phyloP scores from a whole-genome alignment of 2,113 vertebrate genomes.

The Scomber colias region DNA sequence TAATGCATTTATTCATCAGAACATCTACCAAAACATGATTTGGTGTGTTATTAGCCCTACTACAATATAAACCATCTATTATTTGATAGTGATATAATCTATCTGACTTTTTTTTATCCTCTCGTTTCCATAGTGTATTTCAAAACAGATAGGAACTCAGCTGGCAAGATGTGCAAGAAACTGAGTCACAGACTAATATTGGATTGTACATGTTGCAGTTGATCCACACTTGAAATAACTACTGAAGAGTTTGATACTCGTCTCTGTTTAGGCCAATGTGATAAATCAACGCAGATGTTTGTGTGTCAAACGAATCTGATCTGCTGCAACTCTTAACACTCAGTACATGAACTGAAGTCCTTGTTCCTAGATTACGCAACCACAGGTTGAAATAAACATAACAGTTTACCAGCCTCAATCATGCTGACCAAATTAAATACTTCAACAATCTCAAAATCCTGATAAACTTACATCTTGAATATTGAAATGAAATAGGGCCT shows the following conservation, averaged over 20 bases:
- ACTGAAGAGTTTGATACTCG: background rate
- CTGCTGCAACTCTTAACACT: conserved; percentile 10
- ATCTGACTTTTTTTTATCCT: background rate
- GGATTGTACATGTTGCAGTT: background rate
- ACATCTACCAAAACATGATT: background rate
- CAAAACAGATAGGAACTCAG: background rate
- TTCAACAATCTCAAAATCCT: background rate
- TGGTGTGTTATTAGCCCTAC: background rate
- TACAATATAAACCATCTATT: background rate
- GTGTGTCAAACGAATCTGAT: conserved; percentile 15
- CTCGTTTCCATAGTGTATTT: background rate
- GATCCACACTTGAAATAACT: background rate
- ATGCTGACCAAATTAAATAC: background rate
- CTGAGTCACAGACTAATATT: background rate
- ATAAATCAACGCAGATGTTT: conserved; percentile 2
- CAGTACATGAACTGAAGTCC: background rate
- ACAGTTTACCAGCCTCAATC: too few relatives aligned
- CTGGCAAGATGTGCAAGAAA: background rate
- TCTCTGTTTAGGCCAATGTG: conserved; percentile 3
- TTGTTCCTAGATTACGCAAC: too few relatives aligned
- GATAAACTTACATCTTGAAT: background rate
- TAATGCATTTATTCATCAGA: background rate
- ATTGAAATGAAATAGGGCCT: background rate
- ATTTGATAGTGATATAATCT: background rate
- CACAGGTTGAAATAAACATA: too few relatives aligned